Percentiles rank a stretch among this genome's conserved stretches.
phyloP scores from a whole-genome alignment of 2,888 invertebrate species.

The Sclerodermus sp. region DNA sequence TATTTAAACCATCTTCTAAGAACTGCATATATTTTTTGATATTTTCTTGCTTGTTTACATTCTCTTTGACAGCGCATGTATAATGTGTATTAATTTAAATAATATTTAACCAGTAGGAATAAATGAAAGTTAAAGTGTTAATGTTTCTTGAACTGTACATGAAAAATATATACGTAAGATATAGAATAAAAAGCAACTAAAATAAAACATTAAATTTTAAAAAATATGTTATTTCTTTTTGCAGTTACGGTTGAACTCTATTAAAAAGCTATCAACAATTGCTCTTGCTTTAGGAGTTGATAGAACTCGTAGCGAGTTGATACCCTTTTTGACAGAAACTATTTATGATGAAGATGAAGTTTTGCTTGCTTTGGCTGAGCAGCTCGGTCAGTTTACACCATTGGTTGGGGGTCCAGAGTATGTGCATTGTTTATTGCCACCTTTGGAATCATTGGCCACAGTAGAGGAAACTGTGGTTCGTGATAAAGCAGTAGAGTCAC shows the following conservation, averaged over 20 bases:
- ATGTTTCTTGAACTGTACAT: too few relatives aligned
- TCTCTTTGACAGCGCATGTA: too few relatives aligned
- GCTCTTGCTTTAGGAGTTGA: conserved; percentile 98
- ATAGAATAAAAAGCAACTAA: too few relatives aligned
- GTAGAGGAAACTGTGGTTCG: conserved; percentile 99
- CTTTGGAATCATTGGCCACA: conserved; percentile 93
- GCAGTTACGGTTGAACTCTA: conserved; percentile 92
- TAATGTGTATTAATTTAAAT: too few relatives aligned
- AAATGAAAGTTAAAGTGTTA: too few relatives aligned
- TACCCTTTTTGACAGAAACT: conserved; percentile 98
- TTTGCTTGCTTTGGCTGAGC: conserved; percentile 94
- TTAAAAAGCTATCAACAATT: conserved; percentile 98
- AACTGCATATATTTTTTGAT: neutral
- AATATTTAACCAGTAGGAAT: too few relatives aligned
- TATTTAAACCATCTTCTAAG: too few relatives aligned
- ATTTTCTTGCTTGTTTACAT: too few relatives aligned
- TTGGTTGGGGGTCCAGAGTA: conserved; percentile 96
- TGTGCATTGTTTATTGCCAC: conserved; percentile 88
- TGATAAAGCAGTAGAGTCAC: conserved; percentile 97
- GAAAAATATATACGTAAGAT: too few relatives aligned
- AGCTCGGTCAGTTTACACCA: conserved; percentile 93
- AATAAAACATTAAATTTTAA: too few relatives aligned
- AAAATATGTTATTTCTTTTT: conserved; percentile 39
- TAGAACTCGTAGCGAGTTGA: conserved; percentile 90
- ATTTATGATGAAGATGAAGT: conserved; percentile 99